These are phyloP conservation scores for Notiomystis cincta DNA, from an alignment of 2,113 vertebrate genomes.

Conservation along the genomic window DNA sequence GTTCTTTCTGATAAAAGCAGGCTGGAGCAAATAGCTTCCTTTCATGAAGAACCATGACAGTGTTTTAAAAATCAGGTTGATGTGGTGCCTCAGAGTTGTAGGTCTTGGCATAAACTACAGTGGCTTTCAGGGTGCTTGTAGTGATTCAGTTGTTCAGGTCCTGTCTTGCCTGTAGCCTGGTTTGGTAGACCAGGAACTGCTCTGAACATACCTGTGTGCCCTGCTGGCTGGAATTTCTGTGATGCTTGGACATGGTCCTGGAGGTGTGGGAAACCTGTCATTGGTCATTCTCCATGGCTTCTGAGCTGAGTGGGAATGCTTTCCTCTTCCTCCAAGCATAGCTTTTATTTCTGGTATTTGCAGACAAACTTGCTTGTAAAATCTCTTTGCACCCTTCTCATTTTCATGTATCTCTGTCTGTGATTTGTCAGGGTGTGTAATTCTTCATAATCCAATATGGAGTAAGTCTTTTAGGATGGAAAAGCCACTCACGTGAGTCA, in stretches of 20 bases:
- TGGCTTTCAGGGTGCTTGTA: neutral
- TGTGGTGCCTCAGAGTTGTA: neutral
- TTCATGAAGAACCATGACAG: neutral
- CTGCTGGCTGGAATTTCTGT: neutral
- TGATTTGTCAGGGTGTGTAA: neutral
- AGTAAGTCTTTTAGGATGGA: neutral
- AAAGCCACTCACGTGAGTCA: neutral
- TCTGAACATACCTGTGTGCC: neutral
- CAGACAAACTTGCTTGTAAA: neutral
- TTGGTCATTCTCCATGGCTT: neutral
- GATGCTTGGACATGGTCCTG: neutral
- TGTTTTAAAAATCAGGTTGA: neutral
- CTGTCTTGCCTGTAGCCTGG: neutral
- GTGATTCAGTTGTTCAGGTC: neutral
- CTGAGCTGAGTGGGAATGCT: neutral
- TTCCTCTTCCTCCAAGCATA: neutral
- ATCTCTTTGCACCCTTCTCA: neutral
- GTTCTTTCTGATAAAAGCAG: neutral
- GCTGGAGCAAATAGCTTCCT: neutral
- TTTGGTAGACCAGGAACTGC: neutral
- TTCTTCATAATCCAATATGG: neutral
- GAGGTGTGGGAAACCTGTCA: neutral
- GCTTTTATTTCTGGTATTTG: neutral
- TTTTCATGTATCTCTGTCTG: accelerated
- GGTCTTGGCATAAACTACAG: neutral